Conservation (phyloP, 30 jellyfish, hydroid and myxozoan genomes). For the Hydractinia symbiolongicarpus region DNA sequence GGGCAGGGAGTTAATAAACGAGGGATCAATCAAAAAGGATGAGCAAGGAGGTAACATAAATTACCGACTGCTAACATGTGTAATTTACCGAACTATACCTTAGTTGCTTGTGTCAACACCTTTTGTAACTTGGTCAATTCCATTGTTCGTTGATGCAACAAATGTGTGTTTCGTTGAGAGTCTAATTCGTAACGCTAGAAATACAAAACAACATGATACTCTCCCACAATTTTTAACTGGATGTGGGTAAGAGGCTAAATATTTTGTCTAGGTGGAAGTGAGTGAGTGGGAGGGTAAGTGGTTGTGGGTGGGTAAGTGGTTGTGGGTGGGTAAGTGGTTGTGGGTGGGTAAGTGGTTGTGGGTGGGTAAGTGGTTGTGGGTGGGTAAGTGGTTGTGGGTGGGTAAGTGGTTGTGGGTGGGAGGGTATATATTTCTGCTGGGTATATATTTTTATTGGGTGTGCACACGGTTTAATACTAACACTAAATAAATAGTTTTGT, state of each 20-base stretch:
- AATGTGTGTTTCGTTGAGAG: slow-evolving; percentile 1
- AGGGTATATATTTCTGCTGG: background rate
- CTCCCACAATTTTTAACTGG: background rate
- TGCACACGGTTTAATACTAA: background rate
- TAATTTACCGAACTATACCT: background rate
- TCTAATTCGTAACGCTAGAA: background rate
- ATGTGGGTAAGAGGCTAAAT: too few species aligned
- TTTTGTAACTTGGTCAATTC: background rate
- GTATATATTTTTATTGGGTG: background rate
- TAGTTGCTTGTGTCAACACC: slow-evolving; percentile 1
- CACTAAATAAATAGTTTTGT: background rate
- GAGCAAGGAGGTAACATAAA: too few species aligned
- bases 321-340: too few species aligned
- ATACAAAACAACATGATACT: background rate
- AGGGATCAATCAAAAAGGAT: too few species aligned
- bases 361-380: too few species aligned
- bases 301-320: too few species aligned
- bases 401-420: background rate
- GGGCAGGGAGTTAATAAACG: too few species aligned
- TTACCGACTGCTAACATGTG: too few species aligned
- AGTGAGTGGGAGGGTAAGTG: too few species aligned
- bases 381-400: too few species aligned
- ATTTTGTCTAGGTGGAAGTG: too few species aligned
- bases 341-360: too few species aligned
- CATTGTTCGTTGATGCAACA: background rate